Percentiles rank a stretch among this genome's conserved stretches.
Evolutionary conservation across 2,797 vertebrate species (phyloP).

Genomic region (Lacerta bilineata): DNA sequence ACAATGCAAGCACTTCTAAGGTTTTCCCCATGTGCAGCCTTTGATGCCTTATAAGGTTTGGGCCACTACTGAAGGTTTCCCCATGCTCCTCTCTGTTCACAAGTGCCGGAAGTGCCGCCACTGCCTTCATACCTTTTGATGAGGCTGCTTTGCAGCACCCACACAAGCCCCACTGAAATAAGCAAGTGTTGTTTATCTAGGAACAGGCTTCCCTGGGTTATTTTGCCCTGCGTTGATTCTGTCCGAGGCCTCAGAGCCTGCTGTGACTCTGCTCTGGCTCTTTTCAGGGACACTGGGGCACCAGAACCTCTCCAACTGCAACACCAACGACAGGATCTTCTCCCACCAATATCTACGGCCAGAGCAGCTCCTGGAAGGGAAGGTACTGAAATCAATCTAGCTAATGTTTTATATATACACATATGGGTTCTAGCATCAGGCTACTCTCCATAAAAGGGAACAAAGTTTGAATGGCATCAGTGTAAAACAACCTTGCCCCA

Average conservation of each 20-base stretch:
- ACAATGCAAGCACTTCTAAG: not conserved
- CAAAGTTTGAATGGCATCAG: not conserved
- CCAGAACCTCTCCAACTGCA: constrained; percentile 66
- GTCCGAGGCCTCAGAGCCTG: not conserved
- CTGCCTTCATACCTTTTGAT: not conserved
- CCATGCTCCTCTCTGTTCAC: not conserved
- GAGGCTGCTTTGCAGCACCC: not conserved
- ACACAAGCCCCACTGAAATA: not conserved
- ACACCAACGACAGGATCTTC: constrained; percentile 75
- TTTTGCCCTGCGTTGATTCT: not conserved
- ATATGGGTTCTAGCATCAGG: not conserved
- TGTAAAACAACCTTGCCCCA: not conserved
- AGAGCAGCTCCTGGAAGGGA: constrained; percentile 81
- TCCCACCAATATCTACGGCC: constrained; percentile 80
- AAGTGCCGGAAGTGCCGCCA: not conserved
- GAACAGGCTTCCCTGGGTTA: not conserved
- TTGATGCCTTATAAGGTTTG: not conserved
- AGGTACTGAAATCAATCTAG: constrained; percentile 68
- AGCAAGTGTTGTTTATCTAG: no score
- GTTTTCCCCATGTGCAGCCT: not conserved
- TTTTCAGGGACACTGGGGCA: constrained; percentile 70
- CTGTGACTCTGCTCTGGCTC: constrained; percentile 10
- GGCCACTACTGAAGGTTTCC: not conserved
- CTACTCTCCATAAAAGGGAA: not conserved
- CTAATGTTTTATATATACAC: not conserved